Evolutionary conservation across 2,888 invertebrate genomes (phyloP), one percentile per base, ranked within the genome.

Genomic region (Trachelus troglodyta): DNA sequence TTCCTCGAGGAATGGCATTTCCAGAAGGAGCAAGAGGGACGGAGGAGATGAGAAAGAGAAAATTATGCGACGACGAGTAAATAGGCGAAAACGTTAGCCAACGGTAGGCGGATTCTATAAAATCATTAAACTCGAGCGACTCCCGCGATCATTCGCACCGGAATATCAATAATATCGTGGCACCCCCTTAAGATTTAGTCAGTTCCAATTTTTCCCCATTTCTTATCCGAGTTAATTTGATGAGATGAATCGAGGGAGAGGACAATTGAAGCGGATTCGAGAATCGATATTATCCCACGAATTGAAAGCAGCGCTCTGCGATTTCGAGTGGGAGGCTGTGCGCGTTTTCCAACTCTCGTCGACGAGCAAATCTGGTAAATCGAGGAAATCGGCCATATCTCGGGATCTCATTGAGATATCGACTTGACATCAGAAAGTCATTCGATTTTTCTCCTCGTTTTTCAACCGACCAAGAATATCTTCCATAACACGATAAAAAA

Each of bases 41-140:
- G 69, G 40, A 73, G 9, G 40, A 15, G 40, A 15, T 15, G 4
- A 6, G 15, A 23, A 1, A 23, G 23, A 23, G 23, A 56, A 23
- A 23, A 9, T 56, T 15, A 23, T 9, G 9, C 23, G 23, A 56
- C 23, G 56, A 56, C 15, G 34, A 9, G 34, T 68, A 37, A 34
- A 77, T 69, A 77, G 74, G 74, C 74, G 31, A 4, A n/a, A 69
- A 34, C 34, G 69, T 68, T 56, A 73, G 76, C 31, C 71, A 37
- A 76, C 37, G 69, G 34, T 1, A 40, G 15, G 40, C 15, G 40
- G 40, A 40, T 40, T 40, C 40, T 40, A 23, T 15, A 15, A 40
- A 40, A 40, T 40, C 40, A 40, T 40, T 23, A 23, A 56, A 9
- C 56, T 23, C 56, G 23, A 56, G 56, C 23, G 23, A 23, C 56